Percentiles rank a stretch among this genome's conserved stretches.
phyloP scores from a whole-genome alignment of 2,113 vertebrate species.

The Rhabdomys dilectus region DNA sequence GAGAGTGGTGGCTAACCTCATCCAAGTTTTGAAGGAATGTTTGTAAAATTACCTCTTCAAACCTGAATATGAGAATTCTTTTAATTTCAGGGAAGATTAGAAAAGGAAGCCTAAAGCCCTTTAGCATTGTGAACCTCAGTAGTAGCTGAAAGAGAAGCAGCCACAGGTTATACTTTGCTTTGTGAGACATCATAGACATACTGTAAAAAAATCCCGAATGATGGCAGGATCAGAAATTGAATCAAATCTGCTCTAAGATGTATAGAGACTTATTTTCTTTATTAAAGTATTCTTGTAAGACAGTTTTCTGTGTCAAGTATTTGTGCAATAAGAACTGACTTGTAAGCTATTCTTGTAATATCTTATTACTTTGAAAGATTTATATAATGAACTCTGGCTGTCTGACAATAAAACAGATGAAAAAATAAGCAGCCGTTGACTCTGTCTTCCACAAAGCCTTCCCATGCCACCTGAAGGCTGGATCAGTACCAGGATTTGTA shows the following conservation, averaged over 20 bases:
- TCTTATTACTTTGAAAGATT: constrained; percentile 80
- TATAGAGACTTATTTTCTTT: constrained; percentile 88
- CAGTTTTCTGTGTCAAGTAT: constrained; percentile 84
- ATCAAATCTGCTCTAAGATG: constrained; percentile 80
- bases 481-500: not conserved
- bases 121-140: constrained; percentile 46
- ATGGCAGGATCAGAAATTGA: constrained; percentile 59
- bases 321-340: constrained; percentile 83
- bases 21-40: constrained; percentile 46
- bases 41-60: constrained; percentile 51
- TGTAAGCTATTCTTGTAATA: constrained; percentile 81
- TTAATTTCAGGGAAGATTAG: constrained; percentile 66
- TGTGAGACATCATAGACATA: constrained; percentile 27
- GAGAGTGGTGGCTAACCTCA: not conserved
- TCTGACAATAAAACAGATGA: constrained; percentile 78
- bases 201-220: constrained; percentile 59
- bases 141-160: constrained; percentile 47
- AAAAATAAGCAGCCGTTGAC: not conserved
- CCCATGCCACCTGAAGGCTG: accelerated
- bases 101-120: constrained; percentile 68
- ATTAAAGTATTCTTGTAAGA: constrained; percentile 89
- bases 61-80: constrained; percentile 70
- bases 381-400: constrained; percentile 69
- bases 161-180: not conserved
- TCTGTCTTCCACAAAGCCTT: not conserved